phyloP scores from a whole-genome alignment of 92 coral and sea anemone species.

The Bergia puertoricense region DNA sequence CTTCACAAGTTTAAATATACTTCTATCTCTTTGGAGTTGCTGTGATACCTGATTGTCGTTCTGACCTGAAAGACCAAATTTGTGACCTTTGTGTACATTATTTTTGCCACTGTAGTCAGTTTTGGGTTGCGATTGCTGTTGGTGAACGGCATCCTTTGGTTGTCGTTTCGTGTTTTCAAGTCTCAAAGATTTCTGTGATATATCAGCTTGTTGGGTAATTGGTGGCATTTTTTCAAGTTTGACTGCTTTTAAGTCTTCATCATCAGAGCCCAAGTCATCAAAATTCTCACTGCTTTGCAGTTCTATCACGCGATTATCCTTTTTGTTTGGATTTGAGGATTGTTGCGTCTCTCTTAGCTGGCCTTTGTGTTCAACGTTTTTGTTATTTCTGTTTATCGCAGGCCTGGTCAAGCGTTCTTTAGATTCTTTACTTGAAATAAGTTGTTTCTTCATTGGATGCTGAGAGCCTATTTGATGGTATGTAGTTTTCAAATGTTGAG shows the following conservation, averaged over 20 bases:
- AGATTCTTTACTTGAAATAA: not conserved
- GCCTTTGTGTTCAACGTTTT: not conserved
- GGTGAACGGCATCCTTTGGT: not conserved
- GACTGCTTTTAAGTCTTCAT: constrained; percentile 4
- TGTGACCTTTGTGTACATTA: not conserved
- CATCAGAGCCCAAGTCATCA: constrained; percentile 28
- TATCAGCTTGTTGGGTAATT: not conserved
- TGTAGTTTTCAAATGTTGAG: not conserved
- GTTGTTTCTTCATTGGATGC: not conserved
- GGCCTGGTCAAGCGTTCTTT: constrained; percentile 5
- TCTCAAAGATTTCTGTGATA: not conserved
- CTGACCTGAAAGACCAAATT: not conserved
- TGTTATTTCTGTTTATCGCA: not conserved
- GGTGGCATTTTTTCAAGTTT: not conserved
- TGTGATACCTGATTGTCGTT: not conserved
- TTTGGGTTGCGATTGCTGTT: not conserved
- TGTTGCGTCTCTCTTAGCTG: not conserved
- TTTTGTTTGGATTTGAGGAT: not conserved
- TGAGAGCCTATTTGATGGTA: not conserved
- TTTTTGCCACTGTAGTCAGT: not conserved
- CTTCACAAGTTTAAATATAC: not conserved
- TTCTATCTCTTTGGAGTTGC: not conserved
- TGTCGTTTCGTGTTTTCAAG: not conserved
- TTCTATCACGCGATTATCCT: not conserved
- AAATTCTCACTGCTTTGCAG: not conserved